Evolutionary conservation across 2,797 vertebrate genomes (phyloP), one percentile per base, ranked within the genome.

Genomic region (Parambassis ranga): DNA sequence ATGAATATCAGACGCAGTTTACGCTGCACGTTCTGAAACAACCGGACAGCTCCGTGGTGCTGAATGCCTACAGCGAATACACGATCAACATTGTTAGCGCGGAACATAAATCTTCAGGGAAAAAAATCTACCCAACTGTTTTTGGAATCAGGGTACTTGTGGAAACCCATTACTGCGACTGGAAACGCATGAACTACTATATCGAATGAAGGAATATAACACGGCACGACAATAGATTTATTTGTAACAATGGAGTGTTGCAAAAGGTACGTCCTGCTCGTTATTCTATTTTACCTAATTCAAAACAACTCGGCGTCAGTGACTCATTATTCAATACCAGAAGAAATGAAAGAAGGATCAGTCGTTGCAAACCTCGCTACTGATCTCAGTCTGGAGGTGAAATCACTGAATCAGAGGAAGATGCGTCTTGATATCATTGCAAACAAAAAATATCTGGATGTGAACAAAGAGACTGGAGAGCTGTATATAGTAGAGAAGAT

Each of bases 301-400:
- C 14, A 82, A 11, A 33, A 56, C 16, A 30, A 5, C 30, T 4
- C n/a, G n/a, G n/a, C n/a, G n/a, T 66, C 63, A 6, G 84, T 42
- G 61, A 77, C 33, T 71, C 81, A 86, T 35, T 86, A 88, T 53
- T 82, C 79, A 3, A 76, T 88, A 43, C 67, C 78, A 0, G 85
- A 90, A 19, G 88, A 90, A 64, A 68, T 83, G 60, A 66, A 85
- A 7, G 80, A 79, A 41, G 79, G 82, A 22, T 82, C 87, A 2
- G 32, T 83, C 10, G 79, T 90, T 4, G 84, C 82, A 5, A 89
- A 87, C 68, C 33, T 87, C 32, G 85, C 81, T 1, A 30, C 63
- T 3, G 87, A 90, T 82, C 43, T 89, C 3, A 63, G 66, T 9
- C 33, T 89, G 36, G 81, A 86, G 18, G 37, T 77, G 1, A 31